Evolutionary conservation across 2,888 invertebrate genomes (phyloP).

Genomic region (Hydroisotoma schaefferi): DNA sequence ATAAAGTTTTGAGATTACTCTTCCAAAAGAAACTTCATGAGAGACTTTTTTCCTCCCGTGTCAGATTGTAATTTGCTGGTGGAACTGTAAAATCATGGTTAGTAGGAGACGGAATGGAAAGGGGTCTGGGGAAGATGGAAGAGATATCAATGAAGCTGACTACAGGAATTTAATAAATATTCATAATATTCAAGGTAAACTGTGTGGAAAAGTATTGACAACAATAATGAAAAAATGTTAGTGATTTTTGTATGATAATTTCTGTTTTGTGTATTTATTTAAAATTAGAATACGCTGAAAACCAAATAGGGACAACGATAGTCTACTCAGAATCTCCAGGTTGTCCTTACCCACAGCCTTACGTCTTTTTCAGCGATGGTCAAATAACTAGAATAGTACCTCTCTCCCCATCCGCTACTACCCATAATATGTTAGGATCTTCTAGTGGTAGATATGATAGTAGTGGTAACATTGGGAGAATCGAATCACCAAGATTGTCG

Average conservation of each 20-base stretch:
- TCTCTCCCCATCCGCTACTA: neutral
- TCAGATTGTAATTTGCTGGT: constrained; percentile 24
- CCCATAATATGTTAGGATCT: too few species aligned
- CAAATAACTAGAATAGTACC: constrained; percentile 18
- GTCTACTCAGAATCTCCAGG: constrained; percentile 13
- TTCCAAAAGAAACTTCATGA: too few species aligned
- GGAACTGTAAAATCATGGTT: constrained; percentile 23
- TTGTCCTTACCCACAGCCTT: constrained; percentile 13
- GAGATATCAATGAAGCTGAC: constrained; percentile 2
- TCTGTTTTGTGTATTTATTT: neutral
- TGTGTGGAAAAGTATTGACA: neutral
- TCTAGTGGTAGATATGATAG: too few species aligned
- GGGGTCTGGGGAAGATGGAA: neutral
- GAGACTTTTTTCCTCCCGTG: neutral
- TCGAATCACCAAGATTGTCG: too few species aligned
- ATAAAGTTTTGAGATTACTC: neutral
- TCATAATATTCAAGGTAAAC: constrained; percentile 7
- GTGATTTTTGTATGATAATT: too few species aligned
- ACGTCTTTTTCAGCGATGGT: constrained; percentile 20
- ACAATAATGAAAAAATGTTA: neutral
- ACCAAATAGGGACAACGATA: constrained; percentile 22
- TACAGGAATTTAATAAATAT: constrained; percentile 23
- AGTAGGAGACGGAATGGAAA: constrained; percentile 5
- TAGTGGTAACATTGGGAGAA: too few species aligned
- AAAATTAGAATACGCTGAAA: constrained; percentile 22